These are phyloP conservation scores for Pseudotriccus pelzelni DNA, from an alignment of 2,797 vertebrate species.

Conservation along the genomic window DNA sequence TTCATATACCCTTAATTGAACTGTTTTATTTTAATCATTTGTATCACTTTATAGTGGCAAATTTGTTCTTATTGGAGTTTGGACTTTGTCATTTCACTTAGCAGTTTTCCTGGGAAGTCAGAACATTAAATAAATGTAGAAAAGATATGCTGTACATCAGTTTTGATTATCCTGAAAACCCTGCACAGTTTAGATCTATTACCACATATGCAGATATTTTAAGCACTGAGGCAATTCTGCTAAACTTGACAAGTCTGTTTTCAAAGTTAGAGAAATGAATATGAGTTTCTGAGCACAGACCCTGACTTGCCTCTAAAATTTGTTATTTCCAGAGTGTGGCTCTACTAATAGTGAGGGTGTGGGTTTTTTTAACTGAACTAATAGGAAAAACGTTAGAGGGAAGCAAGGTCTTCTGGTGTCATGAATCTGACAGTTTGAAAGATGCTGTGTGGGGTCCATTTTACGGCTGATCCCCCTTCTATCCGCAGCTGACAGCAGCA, in stretches of 20 bases:
- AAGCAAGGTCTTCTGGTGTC: not conserved
- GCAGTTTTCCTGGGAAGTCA: not conserved
- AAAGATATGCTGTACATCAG: not conserved
- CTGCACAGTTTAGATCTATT: not conserved
- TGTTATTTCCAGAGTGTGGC: not conserved
- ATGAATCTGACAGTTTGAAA: not conserved
- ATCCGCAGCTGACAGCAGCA: not conserved
- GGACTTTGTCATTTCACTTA: constrained; percentile 1
- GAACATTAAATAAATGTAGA: not conserved
- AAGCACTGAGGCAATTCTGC: not conserved
- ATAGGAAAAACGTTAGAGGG: not conserved
- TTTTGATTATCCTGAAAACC: not conserved
- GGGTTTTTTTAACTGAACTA: not conserved
- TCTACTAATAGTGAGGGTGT: not conserved
- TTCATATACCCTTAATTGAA: not conserved
- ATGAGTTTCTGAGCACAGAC: not conserved
- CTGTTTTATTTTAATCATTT: not conserved
- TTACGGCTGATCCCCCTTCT: not conserved
- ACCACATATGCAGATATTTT: not conserved
- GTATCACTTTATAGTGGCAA: not conserved
- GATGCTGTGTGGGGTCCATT: not conserved
- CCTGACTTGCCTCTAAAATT: not conserved
- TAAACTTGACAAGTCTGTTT: not conserved
- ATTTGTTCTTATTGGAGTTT: not conserved
- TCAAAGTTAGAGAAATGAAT: not conserved